These are phyloP conservation scores for Plebejus anna DNA, from an alignment of 2,888 invertebrate genomes.

Conservation along the genomic window DNA sequence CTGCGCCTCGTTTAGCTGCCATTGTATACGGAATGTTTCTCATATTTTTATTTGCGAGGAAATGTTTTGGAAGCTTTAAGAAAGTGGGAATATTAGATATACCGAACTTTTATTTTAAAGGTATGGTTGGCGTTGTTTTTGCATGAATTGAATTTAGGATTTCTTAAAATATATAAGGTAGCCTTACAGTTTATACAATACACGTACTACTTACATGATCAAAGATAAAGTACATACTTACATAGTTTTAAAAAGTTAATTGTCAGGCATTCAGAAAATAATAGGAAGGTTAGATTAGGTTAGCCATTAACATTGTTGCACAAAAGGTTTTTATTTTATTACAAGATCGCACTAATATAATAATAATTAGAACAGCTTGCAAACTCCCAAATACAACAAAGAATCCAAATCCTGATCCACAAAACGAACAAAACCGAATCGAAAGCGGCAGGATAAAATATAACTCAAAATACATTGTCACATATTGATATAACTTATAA, in stretches of 20 bases:
- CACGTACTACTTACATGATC: too few relatives aligned
- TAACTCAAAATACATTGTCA: conserved; percentile 23
- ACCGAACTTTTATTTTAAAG: background rate
- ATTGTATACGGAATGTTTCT: conserved; percentile 41
- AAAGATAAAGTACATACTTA: too few relatives aligned
- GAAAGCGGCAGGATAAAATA: conserved; percentile 17
- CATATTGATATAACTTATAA: conserved; percentile 14
- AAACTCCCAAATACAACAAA: background rate
- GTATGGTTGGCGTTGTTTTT: background rate
- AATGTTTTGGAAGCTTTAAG: background rate
- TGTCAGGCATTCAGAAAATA: too few relatives aligned
- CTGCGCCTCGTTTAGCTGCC: conserved; percentile 46
- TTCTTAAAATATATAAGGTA: background rate
- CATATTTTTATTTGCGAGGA: conserved; percentile 22
- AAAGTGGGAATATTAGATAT: background rate
- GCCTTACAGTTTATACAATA: too few relatives aligned
- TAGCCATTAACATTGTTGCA: too few relatives aligned
- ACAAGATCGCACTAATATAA: background rate
- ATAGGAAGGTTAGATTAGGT: too few relatives aligned
- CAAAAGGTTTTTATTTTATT: background rate
- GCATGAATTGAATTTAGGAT: background rate
- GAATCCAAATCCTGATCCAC: background rate
- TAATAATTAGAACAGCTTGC: background rate
- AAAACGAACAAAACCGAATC: background rate
- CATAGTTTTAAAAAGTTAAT: too few relatives aligned